Percentiles rank a stretch among this genome's conserved stretches.
phyloP scores from a whole-genome alignment of 2,797 vertebrate genomes.

The Halcyon smyrnensis region DNA sequence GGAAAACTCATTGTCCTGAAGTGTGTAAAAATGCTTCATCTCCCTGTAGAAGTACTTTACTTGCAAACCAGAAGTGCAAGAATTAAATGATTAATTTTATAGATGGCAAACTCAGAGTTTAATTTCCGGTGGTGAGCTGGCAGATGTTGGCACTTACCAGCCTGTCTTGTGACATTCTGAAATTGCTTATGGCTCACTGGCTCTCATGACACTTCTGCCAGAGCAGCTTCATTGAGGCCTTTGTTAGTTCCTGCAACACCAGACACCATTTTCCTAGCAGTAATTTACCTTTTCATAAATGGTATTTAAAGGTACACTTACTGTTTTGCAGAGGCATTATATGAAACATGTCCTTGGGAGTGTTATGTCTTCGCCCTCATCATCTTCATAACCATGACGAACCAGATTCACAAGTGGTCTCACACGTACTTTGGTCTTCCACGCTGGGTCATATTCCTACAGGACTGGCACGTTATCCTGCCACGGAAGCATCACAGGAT shows the following conservation, averaged over 20 bases:
- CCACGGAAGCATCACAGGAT: conserved; percentile 96
- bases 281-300: background rate
- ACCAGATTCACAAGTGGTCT: conserved; percentile 99
- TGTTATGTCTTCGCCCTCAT: conserved; percentile 92
- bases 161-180: background rate
- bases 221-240: background rate
- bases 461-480: conserved; percentile 94
- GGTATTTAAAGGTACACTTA: background rate
- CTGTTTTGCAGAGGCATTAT: conserved; percentile 83
- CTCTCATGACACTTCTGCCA: background rate
- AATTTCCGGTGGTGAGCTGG: background rate
- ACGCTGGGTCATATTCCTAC: conserved; percentile 89
- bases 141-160: background rate
- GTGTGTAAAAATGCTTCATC: background rate
- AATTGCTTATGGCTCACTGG: background rate
- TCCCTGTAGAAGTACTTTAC: background rate
- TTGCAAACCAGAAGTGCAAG: background rate
- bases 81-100: background rate
- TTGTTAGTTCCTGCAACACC: background rate
- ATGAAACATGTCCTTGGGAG: conserved; percentile 89
- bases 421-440: conserved; percentile 97
- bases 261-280: background rate
- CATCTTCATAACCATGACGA: conserved; percentile 96
- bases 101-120: background rate
- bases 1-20: background rate